These are phyloP conservation scores for Abrostola triplasia DNA, from an alignment of 2,888 invertebrate genomes.

Conservation along the genomic window DNA sequence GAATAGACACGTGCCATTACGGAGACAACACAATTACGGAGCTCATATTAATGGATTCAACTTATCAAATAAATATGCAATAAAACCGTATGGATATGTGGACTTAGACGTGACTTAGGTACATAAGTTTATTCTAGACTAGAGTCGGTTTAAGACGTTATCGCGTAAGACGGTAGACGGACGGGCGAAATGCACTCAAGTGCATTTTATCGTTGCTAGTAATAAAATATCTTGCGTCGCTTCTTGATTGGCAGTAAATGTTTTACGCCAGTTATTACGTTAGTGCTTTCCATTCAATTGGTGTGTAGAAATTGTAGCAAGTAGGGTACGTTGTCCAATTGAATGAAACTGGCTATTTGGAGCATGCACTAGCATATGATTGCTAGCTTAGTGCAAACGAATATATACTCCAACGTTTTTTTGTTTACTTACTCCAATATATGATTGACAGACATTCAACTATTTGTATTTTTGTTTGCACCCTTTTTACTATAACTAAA, in stretches of 20 bases:
- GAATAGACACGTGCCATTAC: conserved; percentile 22
- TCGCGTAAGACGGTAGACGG: conserved; percentile 28
- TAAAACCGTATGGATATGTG: not conserved
- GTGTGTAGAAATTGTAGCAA: conserved; percentile 5
- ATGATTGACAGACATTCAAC: conserved; percentile 5
- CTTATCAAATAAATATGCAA: not conserved
- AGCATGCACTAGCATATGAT: conserved; percentile 11
- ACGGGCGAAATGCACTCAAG: conserved; percentile 29
- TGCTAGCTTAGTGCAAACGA: conserved; percentile 5
- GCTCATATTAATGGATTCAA: not conserved
- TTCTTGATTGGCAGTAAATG: conserved; percentile 38
- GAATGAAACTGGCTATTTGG: conserved; percentile 14
- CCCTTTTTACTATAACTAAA: no score
- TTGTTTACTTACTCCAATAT: conserved; percentile 17
- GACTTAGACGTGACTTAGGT: conserved; percentile 9
- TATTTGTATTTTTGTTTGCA: not conserved
- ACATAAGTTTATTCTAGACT: conserved; percentile 4
- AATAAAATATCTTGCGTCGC: conserved; percentile 41
- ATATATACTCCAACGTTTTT: conserved; percentile 19
- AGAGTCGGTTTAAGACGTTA: conserved; percentile 28
- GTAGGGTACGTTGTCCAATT: conserved; percentile 8
- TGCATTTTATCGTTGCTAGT: conserved; percentile 42
- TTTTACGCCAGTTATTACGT: conserved; percentile 11
- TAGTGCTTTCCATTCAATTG: conserved; percentile 12
- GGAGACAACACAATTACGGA: conserved; percentile 18